Percentiles rank a stretch among this genome's conserved stretches.
These are phyloP conservation scores for Phalacrocorax brasilianus DNA, from an alignment of 2,113 vertebrate species.

Conservation along the genomic window DNA sequence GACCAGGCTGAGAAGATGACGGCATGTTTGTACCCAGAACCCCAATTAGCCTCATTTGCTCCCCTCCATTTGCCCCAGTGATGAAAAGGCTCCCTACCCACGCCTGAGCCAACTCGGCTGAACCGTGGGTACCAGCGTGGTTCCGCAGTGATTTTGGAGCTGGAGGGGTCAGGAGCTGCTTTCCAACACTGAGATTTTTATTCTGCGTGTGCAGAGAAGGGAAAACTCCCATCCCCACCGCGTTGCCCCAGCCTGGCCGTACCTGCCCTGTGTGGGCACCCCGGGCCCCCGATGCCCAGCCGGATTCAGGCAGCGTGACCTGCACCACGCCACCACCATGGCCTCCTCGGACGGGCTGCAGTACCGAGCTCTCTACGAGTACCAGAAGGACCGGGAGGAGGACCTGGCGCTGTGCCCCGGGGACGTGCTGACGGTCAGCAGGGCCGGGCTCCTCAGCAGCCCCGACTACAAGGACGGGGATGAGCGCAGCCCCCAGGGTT, in stretches of 20 bases:
- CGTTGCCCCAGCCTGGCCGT: rapidly evolving
- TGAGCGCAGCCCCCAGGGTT: constrained; percentile 75
- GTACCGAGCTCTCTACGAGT: constrained; percentile 82
- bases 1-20: neutral
- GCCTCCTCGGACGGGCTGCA: constrained; percentile 77
- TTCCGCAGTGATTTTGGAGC: neutral
- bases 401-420: constrained; percentile 80
- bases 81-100: neutral
- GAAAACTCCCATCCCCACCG: rapidly evolving
- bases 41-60: neutral
- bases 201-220: neutral
- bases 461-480: constrained; percentile 79
- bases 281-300: rapidly evolving
- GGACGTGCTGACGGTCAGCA: constrained; percentile 78
- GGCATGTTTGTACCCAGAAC: neutral
- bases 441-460: constrained; percentile 52
- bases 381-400: constrained; percentile 77
- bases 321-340: constrained; percentile 31
- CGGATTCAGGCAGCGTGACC: neutral
- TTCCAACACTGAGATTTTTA: neutral
- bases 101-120: neutral
- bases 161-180: neutral
- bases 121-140: neutral
- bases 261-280: neutral
- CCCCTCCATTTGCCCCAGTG: neutral